phyloP scores from a whole-genome alignment of 1,140 invertebrate genomes.

The Cyphomyrmex costatus region DNA sequence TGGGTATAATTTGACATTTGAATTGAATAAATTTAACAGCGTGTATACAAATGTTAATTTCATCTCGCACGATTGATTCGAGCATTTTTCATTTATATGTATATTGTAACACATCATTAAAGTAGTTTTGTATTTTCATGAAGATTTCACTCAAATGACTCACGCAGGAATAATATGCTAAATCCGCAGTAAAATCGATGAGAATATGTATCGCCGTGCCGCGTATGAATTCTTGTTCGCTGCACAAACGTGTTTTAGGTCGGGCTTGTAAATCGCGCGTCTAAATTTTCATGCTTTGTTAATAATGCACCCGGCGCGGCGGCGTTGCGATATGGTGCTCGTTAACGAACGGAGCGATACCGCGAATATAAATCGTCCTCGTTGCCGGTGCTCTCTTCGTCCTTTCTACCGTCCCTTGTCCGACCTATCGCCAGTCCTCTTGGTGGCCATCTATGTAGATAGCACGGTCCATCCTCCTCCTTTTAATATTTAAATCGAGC shows the following conservation, averaged over 20 bases:
- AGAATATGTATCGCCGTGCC: neutral
- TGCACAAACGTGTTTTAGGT: conserved; percentile 17
- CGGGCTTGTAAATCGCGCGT: conserved; percentile 50
- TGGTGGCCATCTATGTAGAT: conserved; percentile 44
- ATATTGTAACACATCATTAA: neutral
- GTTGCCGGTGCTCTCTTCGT: conserved; percentile 30
- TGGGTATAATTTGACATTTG: too few relatives aligned
- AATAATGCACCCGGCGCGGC: conserved; percentile 53
- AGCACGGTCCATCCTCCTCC: conserved; percentile 1
- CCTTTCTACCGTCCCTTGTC: neutral
- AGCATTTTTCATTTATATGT: neutral
- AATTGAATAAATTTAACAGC: too few relatives aligned
- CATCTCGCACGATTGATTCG: neutral
- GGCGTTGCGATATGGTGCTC: conserved; percentile 53
- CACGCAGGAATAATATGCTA: neutral
- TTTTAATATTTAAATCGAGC: conserved; percentile 62
- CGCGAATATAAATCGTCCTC: conserved; percentile 64
- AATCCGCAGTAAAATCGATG: conserved; percentile 34
- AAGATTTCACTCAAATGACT: neutral
- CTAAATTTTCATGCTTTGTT: conserved; percentile 65
- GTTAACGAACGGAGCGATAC: conserved; percentile 61
- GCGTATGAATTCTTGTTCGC: conserved; percentile 34
- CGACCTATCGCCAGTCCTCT: conserved; percentile 25
- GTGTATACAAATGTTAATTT: neutral
- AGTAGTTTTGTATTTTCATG: neutral